phyloP scores from a whole-genome alignment of 2,888 invertebrate species.

The Meiosimyza decipiens region DNA sequence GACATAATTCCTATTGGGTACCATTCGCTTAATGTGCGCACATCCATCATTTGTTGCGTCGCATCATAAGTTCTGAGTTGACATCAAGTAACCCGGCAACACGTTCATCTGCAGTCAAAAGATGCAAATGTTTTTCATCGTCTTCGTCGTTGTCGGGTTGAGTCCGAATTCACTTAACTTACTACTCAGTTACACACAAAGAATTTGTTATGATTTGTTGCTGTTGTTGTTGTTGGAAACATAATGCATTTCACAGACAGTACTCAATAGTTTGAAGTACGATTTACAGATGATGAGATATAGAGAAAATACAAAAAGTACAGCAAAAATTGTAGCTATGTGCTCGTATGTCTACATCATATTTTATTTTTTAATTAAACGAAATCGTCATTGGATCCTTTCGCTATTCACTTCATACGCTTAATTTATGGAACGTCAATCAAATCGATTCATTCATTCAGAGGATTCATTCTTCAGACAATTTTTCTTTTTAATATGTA shows the following conservation, averaged over 20 bases:
- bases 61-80: neutral
- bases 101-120: neutral
- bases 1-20: no score
- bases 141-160: neutral
- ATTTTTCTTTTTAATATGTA: neutral
- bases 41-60: slow-evolving; percentile 24
- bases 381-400: neutral
- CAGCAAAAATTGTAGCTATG: no score
- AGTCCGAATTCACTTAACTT: neutral
- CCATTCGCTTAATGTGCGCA: neutral
- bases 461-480: neutral
- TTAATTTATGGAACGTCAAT: slow-evolving; percentile 36
- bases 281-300: slow-evolving; percentile 1
- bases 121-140: slow-evolving; percentile 4
- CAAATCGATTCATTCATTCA: slow-evolving; percentile 34
- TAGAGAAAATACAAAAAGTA: neutral
- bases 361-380: neutral
- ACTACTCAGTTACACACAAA: slow-evolving; percentile 1
- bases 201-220: neutral
- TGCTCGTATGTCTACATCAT: neutral
- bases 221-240: slow-evolving; percentile 8
- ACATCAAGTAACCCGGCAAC: slow-evolving; percentile 23
- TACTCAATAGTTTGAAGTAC: neutral
- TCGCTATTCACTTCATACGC: slow-evolving; percentile 13
- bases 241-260: slow-evolving; percentile 21